Conservation (phyloP, 2,797 vertebrate genomes). For the Galago senegalensis region DNA sequence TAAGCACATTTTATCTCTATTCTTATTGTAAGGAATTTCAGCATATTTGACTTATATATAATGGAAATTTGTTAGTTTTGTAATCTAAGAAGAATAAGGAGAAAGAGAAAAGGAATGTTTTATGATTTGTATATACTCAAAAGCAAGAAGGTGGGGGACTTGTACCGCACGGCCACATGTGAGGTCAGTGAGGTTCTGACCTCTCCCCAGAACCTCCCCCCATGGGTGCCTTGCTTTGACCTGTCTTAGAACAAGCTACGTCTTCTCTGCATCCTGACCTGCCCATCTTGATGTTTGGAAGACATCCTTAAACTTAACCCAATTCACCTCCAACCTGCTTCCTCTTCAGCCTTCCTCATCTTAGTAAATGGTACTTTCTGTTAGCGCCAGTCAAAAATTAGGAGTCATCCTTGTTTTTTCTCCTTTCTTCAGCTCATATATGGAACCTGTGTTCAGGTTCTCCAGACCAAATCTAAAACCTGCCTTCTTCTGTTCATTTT, state of each 20-base stretch:
- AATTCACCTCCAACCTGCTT: not conserved
- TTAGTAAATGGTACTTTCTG: not conserved
- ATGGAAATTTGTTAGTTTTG: not conserved
- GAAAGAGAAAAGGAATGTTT: not conserved
- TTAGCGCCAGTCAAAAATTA: not conserved
- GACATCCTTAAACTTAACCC: not conserved
- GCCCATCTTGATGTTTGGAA: not conserved
- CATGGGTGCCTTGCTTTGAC: not conserved
- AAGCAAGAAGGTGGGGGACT: not conserved
- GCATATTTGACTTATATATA: constrained; percentile 25
- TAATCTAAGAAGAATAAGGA: not conserved
- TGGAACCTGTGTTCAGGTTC: not conserved
- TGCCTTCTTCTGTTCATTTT: not conserved
- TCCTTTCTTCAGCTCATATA: not conserved
- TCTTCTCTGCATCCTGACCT: not conserved
- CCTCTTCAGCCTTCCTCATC: not conserved
- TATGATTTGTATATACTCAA: not conserved
- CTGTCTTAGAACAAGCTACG: not conserved
- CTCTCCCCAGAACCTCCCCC: too few relatives aligned
- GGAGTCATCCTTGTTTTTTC: not conserved
- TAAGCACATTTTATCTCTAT: not conserved
- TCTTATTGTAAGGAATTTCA: not conserved
- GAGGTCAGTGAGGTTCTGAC: not conserved
- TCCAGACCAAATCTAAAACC: not conserved
- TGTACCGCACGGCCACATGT: not conserved